Base-by-base conservation (phyloP, 2,113 vertebrate species). In the Anhinga rufa region DNA sequence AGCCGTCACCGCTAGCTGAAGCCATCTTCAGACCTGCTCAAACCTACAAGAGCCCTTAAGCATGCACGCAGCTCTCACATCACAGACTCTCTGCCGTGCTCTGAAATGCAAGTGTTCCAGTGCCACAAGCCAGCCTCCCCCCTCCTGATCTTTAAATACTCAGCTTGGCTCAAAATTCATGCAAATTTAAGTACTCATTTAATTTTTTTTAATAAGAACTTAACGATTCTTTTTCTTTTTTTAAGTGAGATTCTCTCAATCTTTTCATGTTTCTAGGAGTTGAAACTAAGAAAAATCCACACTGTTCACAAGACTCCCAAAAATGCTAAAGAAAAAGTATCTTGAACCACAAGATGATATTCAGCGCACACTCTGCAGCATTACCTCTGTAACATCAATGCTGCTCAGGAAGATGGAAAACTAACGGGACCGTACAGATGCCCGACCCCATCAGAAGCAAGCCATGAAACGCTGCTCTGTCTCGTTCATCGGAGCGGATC, bases 281-380 rank as follows among this genome's bases (percentile, higher is more conserved):
- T 62, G 62, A 48, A 76, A 28, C 31, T 15, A 36, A 54, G 21
- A 77, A 54, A 93, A 86, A 54, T 4, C 38, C 78, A 16, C 19
- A 25, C 24, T 17, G 9, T 36, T 80, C 70, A 36, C 18, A 38
- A 52, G 38, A 74, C 36, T 66, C 25, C 13, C 21, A 22, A 40
- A 76, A 82, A 54, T 0, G 2, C 32, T 14, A 10, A 19, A 28
- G 49, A 76, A 11, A 42, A 62, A 46, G 21, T 9, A 21, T 18
- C 48, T 12, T 0, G 14, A 71, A 13, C 2, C 7, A 3, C 40
- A 48, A 24, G 34, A 38, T 15, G 54, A 25, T 4, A 52, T 9
- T 49, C 2, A 5, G 36, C 2, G 0, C 24, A 19, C 17, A 1
- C 32, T 15, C 55, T n/a, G 25, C 46, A 62, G 68, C 1, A 2